Evolutionary conservation across 92 coral and sea anemone genomes (phyloP), one percentile per base, ranked within the genome.

Genomic region (Nematostella vectensis): DNA sequence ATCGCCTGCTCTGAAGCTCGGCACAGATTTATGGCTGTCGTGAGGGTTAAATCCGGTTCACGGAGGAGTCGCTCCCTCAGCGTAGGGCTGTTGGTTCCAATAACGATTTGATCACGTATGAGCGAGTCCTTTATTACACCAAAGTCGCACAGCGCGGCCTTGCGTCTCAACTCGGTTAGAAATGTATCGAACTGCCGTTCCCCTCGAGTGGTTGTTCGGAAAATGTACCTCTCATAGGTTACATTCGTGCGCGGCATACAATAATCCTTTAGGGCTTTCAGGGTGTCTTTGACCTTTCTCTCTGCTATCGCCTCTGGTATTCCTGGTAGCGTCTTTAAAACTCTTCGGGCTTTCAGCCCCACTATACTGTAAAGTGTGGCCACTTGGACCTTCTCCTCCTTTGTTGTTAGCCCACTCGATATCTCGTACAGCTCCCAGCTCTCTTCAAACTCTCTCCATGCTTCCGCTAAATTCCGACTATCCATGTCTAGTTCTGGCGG

Each of bases 71-170:
- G 48, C 58, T 70, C 76, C 25, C 61, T 47, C 39, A 70, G 68
- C n/a, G 65, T 48, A 39, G 61, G 53, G 39, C 58, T 45, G 29
- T 51, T 70, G 26, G 65, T 60, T 15, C 62, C 68, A 21, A 70
- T 62, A 29, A 70, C 68, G 49, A 70, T 70, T 61, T 60, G 76
- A 47, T 70, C 65, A 47, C 65, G 40, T 25, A 62, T 71, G n/a
- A 60, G 62, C 20, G 76, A 56, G 45, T 72, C 72, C 27, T 63
- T 72, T 13, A 72, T 25, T 3, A 29, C 79, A 54, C 60, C 65
- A 48, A 33, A 33, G 6, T 72, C 66, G 38, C 72, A 72, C 15
- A 54, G 36, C 27, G 54, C 50, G 43, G 70, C 63, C 18, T 54
- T 68, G 50, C 54, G 52, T 50, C 63, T 43, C 16, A 70, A 65